Evolutionary conservation across 2,797 vertebrate genomes (phyloP).

Genomic region (Anguilla marmorata): DNA sequence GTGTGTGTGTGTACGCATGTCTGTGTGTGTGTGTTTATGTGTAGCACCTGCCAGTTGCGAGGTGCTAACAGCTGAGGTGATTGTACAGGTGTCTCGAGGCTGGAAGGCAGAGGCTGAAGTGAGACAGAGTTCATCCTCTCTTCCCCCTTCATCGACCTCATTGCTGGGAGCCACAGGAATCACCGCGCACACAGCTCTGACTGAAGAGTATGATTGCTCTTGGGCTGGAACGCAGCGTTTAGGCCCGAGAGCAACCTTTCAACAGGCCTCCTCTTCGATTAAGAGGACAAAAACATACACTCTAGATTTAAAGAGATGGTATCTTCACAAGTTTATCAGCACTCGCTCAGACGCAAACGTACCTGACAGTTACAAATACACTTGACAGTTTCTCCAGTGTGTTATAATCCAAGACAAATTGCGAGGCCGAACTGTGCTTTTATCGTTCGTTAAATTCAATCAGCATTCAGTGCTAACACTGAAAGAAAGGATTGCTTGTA

Average conservation of each 20-base stretch:
- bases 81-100: slow-evolving; percentile 3
- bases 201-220: not conserved
- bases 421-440: not conserved
- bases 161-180: not conserved
- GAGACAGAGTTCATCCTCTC: not conserved
- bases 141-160: slow-evolving; percentile 3
- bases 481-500: not conserved
- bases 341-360: not conserved
- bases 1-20: too few species aligned
- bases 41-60: not conserved
- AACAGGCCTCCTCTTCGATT: not conserved
- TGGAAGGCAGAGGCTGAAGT: not conserved
- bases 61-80: slow-evolving; percentile 43
- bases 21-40: not conserved
- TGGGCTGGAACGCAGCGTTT: not conserved
- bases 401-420: not conserved
- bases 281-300: not conserved
- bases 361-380: not conserved
- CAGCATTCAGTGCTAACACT: not conserved
- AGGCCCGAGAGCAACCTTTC: not conserved
- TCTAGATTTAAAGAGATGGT: not conserved
- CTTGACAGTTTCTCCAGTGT: not conserved
- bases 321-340: not conserved
- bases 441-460: not conserved
- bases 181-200: not conserved